phyloP scores from a whole-genome alignment of 2,888 invertebrate genomes.

The Fragum fragum region DNA sequence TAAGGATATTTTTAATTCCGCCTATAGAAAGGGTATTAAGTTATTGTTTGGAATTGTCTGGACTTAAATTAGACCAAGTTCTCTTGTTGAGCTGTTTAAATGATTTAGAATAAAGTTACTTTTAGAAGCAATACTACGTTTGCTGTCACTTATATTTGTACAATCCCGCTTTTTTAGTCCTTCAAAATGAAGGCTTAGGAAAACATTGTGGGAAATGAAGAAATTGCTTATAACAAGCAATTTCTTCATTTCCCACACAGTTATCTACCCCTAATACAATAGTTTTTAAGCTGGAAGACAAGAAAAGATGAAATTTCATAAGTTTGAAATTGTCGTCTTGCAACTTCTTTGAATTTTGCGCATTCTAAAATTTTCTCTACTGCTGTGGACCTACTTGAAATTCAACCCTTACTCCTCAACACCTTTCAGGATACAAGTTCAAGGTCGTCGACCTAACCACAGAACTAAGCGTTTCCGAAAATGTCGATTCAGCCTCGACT shows the following conservation, averaged over 20 bases:
- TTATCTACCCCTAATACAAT: no score
- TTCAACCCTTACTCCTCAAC: no score
- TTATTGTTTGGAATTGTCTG: background rate
- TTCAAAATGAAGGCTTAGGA: background rate
- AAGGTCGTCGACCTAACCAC: no score
- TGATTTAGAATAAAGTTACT: conserved; percentile 25
- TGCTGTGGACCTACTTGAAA: no score
- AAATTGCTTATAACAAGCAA: background rate
- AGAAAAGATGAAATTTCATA: background rate
- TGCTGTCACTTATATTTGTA: no score
- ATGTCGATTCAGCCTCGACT: no score
- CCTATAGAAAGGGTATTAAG: conserved; percentile 10
- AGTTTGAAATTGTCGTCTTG: background rate
- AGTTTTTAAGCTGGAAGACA: no score
- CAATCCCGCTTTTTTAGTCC: no score
- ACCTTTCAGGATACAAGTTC: no score
- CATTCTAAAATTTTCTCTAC: background rate
- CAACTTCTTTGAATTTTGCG: background rate
- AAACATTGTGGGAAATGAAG: background rate
- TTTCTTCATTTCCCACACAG: background rate
- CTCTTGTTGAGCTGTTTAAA: conserved; percentile 14
- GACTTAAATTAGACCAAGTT: background rate
- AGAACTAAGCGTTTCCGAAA: no score
- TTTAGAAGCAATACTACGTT: conserved; percentile 13
- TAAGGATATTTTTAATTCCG: no score